Conservation (phyloP, 1,140 invertebrate species). For the Drosophila nigrodunni region DNA sequence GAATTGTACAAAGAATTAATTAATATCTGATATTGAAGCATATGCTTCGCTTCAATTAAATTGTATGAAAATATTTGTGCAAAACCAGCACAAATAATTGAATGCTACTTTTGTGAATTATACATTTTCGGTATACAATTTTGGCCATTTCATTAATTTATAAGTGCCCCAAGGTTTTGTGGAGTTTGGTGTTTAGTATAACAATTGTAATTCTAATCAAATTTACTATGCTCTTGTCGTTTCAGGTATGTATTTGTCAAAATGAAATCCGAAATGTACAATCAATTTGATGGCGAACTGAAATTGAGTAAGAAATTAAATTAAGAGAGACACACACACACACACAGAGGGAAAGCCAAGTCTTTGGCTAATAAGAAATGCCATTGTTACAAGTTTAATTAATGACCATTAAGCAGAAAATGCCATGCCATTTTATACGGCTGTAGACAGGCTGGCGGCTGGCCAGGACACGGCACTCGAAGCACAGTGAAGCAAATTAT, state of each 20-base stretch:
- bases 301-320: constrained; percentile 73
- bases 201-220: constrained; percentile 54
- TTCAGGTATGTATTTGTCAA: constrained; percentile 56
- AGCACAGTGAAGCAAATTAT: constrained; percentile 40
- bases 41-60: constrained; percentile 3
- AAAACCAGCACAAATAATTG: not conserved
- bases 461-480: constrained; percentile 10
- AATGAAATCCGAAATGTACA: constrained; percentile 32
- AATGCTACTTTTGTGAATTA: not conserved
- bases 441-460: constrained; percentile 41
- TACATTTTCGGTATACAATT: not conserved
- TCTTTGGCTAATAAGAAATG: constrained; percentile 61
- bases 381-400: constrained; percentile 74
- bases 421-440: constrained; percentile 60
- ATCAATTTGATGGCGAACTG: constrained; percentile 43
- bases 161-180: constrained; percentile 1
- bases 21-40: not conserved
- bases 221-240: constrained; percentile 45
- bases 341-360: constrained; percentile 16
- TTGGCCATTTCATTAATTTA: constrained; percentile 6
- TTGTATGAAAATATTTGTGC: constrained; percentile 22
- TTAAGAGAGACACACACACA: constrained; percentile 28
- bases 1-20: not conserved
- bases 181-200: not conserved
- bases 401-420: constrained; percentile 66